These are phyloP conservation scores for Limnodromus scolopaceus DNA, from an alignment of 2,797 vertebrate species.

Conservation along the genomic window DNA sequence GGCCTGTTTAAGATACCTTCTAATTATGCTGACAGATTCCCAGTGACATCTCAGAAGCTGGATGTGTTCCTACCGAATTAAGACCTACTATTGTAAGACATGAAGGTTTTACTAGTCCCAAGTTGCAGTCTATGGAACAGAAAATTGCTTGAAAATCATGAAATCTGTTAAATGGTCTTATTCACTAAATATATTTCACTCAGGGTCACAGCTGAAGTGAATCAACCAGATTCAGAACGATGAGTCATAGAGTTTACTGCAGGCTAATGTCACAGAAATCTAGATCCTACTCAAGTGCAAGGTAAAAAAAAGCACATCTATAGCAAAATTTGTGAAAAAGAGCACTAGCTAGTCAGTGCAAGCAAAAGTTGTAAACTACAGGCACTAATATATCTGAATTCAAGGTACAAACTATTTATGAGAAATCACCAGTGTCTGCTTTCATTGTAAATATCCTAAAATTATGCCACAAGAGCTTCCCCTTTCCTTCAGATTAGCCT, in stretches of 20 bases:
- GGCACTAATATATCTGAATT: not conserved
- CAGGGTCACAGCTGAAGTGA: not conserved
- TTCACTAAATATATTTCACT: not conserved
- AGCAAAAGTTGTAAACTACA: not conserved
- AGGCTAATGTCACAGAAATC: not conserved
- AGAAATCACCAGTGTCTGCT: not conserved
- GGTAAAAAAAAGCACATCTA: not conserved
- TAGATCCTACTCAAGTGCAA: not conserved
- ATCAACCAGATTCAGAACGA: not conserved
- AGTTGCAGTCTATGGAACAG: not conserved
- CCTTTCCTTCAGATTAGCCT: not conserved
- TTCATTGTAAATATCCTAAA: not conserved
- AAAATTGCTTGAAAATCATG: not conserved
- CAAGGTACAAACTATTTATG: not conserved
- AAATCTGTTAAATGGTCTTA: not conserved
- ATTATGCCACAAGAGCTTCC: not conserved
- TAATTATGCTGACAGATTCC: not conserved
- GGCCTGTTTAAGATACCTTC: not conserved
- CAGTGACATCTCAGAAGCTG: not conserved
- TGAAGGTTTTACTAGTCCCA: not conserved
- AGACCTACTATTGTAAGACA: not conserved
- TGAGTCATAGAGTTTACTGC: not conserved
- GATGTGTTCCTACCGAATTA: not conserved
- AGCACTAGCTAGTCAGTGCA: not conserved
- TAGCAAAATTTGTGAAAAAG: not conserved